Evolutionary conservation across 2,888 invertebrate genomes (phyloP), one percentile per base, ranked within the genome.

Genomic region (Drosophila mayaguana): DNA sequence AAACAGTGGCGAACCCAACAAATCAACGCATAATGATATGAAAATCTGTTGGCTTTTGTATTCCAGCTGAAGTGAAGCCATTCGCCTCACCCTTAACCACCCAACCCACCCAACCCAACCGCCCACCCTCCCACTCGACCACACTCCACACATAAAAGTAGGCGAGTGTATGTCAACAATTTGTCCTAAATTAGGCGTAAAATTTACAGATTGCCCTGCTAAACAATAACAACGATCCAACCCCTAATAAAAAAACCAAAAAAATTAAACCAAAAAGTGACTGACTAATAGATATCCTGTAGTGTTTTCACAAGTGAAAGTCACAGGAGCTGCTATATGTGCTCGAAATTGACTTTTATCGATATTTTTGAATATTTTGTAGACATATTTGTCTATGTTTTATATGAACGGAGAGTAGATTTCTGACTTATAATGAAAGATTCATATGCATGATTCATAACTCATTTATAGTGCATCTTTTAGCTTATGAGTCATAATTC

Each of bases 141-240:
- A 16, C 32, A 20, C 11, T 25, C 25, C 57, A 20, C 75, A 56
- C 80, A 48, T 32, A 59, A 78, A 70, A 78, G 77, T 78, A 66
- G 61, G 63, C 66, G 63, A 78, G 59, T 89, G 89, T 86, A 81
- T 81, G 77, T 80, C 85, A 86, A 87, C 92, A 91, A 91, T 91
- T 91, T 85, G 82, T 79, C 87, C 88, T 89, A 91, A 91, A 92
- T 92, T 91, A 91, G 90, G 87, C 90, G 85, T 92, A 83, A 91
- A 91, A 92, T 90, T 81, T 76, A 81, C 86, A 83, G 89, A 91
- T 89, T 90, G 88, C 77, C 74, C 76, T 50, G 60, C 61, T 25
- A 73, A 62, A 80, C 78, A 89, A 73, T 14, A 51, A 54, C 38
- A 54, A 25, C 38, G 46, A 70, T 53, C 34, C 76, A 80, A 32